Evolutionary conservation across 2,888 invertebrate genomes (phyloP).

Genomic region (Clunio marinus): DNA sequence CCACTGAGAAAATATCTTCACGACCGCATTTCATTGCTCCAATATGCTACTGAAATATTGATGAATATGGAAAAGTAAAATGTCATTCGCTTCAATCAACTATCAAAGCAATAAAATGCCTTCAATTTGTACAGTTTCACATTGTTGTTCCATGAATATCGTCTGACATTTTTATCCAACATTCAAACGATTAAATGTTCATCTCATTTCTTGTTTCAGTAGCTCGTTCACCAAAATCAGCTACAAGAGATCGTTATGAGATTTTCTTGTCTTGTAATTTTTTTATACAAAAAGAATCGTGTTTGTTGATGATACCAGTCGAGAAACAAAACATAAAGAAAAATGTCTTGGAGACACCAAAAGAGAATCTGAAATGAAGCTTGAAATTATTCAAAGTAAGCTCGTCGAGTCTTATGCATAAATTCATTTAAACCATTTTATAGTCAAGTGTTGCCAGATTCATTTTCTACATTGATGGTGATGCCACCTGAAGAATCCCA

Average conservation of each 20-base stretch:
- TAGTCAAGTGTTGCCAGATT: slow-evolving; percentile 9
- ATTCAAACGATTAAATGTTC: slow-evolving; percentile 31
- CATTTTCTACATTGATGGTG: not conserved
- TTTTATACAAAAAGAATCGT: slow-evolving; percentile 15
- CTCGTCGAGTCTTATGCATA: slow-evolving; percentile 31
- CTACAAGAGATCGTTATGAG: slow-evolving; percentile 38
- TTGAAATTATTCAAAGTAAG: slow-evolving; percentile 36
- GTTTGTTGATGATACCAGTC: not conserved
- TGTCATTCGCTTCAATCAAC: not conserved
- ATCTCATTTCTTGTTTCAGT: slow-evolving; percentile 36
- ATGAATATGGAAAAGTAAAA: not conserved
- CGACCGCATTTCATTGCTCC: not conserved
- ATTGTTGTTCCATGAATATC: slow-evolving; percentile 4
- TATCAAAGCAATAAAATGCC: not conserved
- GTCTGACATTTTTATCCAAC: slow-evolving; percentile 28
- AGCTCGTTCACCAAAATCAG: slow-evolving; percentile 34
- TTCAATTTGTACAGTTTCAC: slow-evolving; percentile 23
- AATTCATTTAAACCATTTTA: too few species aligned
- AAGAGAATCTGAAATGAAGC: slow-evolving; percentile 34
- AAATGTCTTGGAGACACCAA: slow-evolving; percentile 21
- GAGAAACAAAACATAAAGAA: not conserved
- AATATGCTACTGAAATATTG: not conserved
- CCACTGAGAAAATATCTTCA: not conserved
- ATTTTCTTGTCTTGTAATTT: slow-evolving; percentile 15
- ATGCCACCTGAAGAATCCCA: not conserved